A percentile compares a stretch with the other conserved stretches of the same genome.
phyloP scores from a whole-genome alignment of 2,113 vertebrate genomes.

The Paedocypris sp. region DNA sequence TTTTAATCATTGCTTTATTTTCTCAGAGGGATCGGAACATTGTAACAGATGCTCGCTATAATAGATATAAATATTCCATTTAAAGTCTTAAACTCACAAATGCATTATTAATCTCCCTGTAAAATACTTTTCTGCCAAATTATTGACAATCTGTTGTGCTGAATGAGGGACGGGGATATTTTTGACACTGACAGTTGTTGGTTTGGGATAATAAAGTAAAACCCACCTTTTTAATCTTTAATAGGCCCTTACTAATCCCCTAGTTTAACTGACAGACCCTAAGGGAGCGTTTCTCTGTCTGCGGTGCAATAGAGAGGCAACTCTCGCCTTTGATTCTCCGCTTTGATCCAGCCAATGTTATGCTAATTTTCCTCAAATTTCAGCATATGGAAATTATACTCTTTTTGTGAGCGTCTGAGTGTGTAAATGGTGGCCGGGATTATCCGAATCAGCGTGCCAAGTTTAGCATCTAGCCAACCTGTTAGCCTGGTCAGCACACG shows the following conservation, averaged over 20 bases:
- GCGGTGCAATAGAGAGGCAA: slow-evolving; percentile 29
- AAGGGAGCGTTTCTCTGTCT: slow-evolving; percentile 25
- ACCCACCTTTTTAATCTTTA: slow-evolving; percentile 48
- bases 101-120: slow-evolving; percentile 28
- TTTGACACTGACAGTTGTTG: slow-evolving; percentile 39
- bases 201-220: slow-evolving; percentile 46
- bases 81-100: slow-evolving; percentile 13
- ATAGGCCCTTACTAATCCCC: slow-evolving; percentile 42
- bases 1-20: slow-evolving; percentile 13
- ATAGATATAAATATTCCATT: slow-evolving; percentile 10
- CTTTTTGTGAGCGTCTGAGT: background rate
- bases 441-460: background rate
- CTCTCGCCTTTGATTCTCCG: slow-evolving; percentile 23
- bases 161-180: slow-evolving; percentile 29
- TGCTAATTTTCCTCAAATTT: slow-evolving; percentile 35
- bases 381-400: slow-evolving; percentile 28
- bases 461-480: background rate
- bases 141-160: slow-evolving; percentile 31
- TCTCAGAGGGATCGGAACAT: background rate
- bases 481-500: background rate
- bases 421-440: background rate
- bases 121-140: slow-evolving; percentile 19
- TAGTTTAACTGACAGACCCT: slow-evolving; percentile 35
- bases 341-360: slow-evolving; percentile 29
- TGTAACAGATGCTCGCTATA: slow-evolving; percentile 21